Evolutionary conservation across 2,797 vertebrate species (phyloP), one percentile per base, ranked within the genome.

Genomic region (Nannoperca australis): DNA sequence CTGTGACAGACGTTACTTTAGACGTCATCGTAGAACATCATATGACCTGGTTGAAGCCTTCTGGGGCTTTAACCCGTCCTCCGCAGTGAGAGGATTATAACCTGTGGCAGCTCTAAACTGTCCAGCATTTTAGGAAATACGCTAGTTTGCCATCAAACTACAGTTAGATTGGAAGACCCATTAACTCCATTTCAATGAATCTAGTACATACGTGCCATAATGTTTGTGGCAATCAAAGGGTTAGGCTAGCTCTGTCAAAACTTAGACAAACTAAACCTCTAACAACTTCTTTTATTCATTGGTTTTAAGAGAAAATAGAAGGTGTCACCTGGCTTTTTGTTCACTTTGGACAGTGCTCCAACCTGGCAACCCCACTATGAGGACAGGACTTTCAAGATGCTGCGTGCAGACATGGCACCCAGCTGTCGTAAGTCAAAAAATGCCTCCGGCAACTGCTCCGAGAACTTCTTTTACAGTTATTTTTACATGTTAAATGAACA

Each of bases 281-380:
- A 70, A 34, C 7, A 42, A 32, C 51, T 68, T 32, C 12, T 50
- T 45, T 65, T 59, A 50, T n/a, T 44, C 20, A 58, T 14, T 59
- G 22, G 9, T 18, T 59, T 17, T 18, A 34, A 40, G 62, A 63
- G 49, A 32, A 38, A 24, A 58, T 32, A 59, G 20, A 47, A 45
- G 42, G 44, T 20, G 50, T 70, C 49, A 17, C 36, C 44, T 38
- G 56, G 50, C n/a, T 45, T 66, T 63, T 68, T 59, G 53, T 53
- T 70, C 22, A 64, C 45, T 73, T 70, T 73, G 59, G 59, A 74
- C 27, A 20, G 47, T 62, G 54, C 47, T 70, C 44, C 55, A 71
- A 81, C 40, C 69, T 76, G 70, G 70, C 50, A 50, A 62, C 63
- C 65, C 56, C 32, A 49, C 24, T 45, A 34, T 34, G 64, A 69